A percentile compares a stretch with the other conserved stretches of the same genome.
These are phyloP conservation scores for Nasonia oneida DNA, from an alignment of 2,888 invertebrate genomes.

Conservation along the genomic window DNA sequence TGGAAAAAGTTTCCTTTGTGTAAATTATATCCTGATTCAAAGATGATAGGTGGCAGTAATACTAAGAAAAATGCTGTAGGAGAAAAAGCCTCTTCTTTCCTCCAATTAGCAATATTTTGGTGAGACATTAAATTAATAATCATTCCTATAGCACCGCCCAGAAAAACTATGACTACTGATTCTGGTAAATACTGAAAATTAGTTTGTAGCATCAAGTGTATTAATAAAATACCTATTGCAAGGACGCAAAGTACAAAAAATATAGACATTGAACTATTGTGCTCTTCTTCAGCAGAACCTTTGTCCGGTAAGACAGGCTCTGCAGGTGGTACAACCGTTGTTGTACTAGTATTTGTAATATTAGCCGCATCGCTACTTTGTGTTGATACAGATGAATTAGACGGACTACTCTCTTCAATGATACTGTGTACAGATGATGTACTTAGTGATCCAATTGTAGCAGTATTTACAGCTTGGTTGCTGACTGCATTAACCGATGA, in stretches of 20 bases:
- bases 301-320: slow-evolving; percentile 92
- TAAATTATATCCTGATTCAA: slow-evolving; percentile 99
- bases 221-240: slow-evolving; percentile 95
- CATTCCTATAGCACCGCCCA: slow-evolving; percentile 96
- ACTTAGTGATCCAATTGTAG: slow-evolving; percentile 6
- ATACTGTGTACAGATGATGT: slow-evolving; percentile 13
- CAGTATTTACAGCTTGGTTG: slow-evolving; percentile 17
- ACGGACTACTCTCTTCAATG: slow-evolving; percentile 14
- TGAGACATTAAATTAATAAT: slow-evolving; percentile 93
- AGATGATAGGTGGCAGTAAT: slow-evolving; percentile 98
- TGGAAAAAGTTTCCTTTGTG: slow-evolving; percentile 98
- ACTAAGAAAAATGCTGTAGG: slow-evolving; percentile 99
- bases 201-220: slow-evolving; percentile 96
- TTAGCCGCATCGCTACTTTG: slow-evolving; percentile 64
- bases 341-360: slow-evolving; percentile 75
- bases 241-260: slow-evolving; percentile 98
- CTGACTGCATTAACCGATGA: neutral
- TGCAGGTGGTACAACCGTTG: slow-evolving; percentile 81
- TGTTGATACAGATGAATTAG: slow-evolving; percentile 31
- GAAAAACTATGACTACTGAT: slow-evolving; percentile 97
- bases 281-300: slow-evolving; percentile 96
- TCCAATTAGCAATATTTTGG: slow-evolving; percentile 95
- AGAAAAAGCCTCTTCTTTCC: slow-evolving; percentile 98
- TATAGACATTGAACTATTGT: slow-evolving; percentile 97
- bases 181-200: slow-evolving; percentile 98